These are phyloP conservation scores for Limnephilus lunatus DNA, from an alignment of 2,888 invertebrate genomes.

Conservation along the genomic window DNA sequence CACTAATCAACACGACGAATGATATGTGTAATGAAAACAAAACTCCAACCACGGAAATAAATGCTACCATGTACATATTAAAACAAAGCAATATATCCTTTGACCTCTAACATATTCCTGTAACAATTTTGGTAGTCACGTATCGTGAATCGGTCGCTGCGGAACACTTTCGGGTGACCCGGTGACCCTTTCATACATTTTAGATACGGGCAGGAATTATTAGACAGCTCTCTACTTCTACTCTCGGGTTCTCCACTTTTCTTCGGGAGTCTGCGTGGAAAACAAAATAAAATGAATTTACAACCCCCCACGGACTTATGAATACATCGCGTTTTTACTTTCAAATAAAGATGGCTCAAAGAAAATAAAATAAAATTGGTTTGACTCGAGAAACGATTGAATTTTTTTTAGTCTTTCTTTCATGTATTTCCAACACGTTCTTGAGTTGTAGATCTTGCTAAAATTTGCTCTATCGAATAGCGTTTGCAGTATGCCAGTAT, in stretches of 20 bases:
- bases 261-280: neutral
- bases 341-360: neutral
- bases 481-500: neutral
- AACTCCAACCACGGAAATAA: neutral
- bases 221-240: constrained; percentile 29
- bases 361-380: neutral
- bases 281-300: constrained; percentile 2
- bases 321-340: neutral
- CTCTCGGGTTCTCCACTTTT: neutral
- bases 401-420: neutral
- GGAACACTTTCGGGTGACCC: constrained; percentile 41
- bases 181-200: constrained; percentile 45
- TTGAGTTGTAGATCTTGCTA: neutral
- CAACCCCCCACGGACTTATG: neutral
- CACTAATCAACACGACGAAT: too few relatives aligned
- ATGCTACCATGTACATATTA: neutral
- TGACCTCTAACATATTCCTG: neutral
- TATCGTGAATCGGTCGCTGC: constrained; percentile 19
- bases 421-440: neutral
- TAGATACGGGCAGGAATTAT: constrained; percentile 28
- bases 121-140: constrained; percentile 2
- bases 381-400: neutral
- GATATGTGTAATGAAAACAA: neutral
- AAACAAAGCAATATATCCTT: neutral
- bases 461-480: neutral